Evolutionary conservation across 2,888 invertebrate species (phyloP).

Genomic region (Himalopsyche japonica): DNA sequence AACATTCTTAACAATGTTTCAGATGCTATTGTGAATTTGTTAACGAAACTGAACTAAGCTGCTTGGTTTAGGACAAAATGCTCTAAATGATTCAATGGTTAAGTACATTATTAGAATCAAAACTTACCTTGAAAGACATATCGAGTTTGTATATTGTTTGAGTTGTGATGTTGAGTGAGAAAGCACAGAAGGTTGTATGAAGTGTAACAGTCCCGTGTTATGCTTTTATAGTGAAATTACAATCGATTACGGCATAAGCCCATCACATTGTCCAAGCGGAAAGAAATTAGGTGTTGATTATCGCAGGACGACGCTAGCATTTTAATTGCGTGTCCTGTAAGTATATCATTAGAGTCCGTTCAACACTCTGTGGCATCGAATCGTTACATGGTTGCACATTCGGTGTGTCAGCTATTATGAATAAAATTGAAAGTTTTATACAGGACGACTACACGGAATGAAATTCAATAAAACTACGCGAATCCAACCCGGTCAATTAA

Average conservation of each 20-base stretch:
- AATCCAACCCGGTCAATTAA: too few species aligned
- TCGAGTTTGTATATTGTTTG: slow-evolving; percentile 21
- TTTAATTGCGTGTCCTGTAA: slow-evolving; percentile 21
- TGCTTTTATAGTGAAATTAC: slow-evolving; percentile 42
- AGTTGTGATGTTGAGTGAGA: slow-evolving; percentile 38
- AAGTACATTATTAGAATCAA: not conserved
- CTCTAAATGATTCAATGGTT: not conserved
- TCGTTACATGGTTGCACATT: too few species aligned
- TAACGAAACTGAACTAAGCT: too few species aligned
- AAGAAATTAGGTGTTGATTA: slow-evolving; percentile 39
- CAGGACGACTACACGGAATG: too few species aligned
- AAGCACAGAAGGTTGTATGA: slow-evolving; percentile 40
- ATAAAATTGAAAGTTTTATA: too few species aligned
- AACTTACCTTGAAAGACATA: slow-evolving; percentile 41
- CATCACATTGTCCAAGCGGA: slow-evolving; percentile 18
- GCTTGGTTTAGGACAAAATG: not conserved
- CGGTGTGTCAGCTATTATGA: too few species aligned
- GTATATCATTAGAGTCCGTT: not conserved
- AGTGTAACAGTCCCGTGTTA: slow-evolving; percentile 18
- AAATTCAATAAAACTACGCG: too few species aligned
- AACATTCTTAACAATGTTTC: too few species aligned
- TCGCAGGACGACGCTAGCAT: slow-evolving; percentile 32
- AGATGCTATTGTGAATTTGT: too few species aligned
- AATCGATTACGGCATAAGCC: slow-evolving; percentile 33
- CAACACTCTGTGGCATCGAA: not conserved